Evolutionary conservation across 2,888 invertebrate genomes (phyloP), one percentile per base, ranked within the genome.

Genomic region (Melolontha melolontha): DNA sequence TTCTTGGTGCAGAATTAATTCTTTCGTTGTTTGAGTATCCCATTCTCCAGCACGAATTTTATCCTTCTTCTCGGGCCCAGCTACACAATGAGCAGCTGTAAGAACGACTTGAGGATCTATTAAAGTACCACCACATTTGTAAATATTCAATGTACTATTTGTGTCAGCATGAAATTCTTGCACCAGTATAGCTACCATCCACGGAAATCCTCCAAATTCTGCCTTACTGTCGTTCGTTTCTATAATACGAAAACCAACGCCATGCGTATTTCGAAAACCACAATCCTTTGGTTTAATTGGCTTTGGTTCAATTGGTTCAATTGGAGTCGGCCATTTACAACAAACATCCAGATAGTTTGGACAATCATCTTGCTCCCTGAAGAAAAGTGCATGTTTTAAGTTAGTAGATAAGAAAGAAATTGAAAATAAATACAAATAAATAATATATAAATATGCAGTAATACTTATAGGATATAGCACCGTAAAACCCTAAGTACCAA

Each of bases 111-210:
- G 84, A 0, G 89, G 90, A 71, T 93, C 91, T 72, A 95, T 92
- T 6, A 95, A 83, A 0, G 94, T 89, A 0, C 93, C 95, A 0
- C 95, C 95, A 44, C 94, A 94, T 14, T 91, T 86, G 81, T 93
- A 0, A 11, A 49, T 12, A 12, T 22, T 49, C 12, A 49, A 12
- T 1, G 5, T 0, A 81, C 82, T 42, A 81, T 81, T 10, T 86
- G 84, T 69, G 92, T 81, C 27, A 93, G 84, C 0, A 92, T 92
- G 0, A 91, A 34, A 34, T 34, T 34, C 10, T 34, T 89, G 90
- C 93, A 92, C 94, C 94, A 94, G 0, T 93, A 93, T 79, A 92
- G 93, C 81, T 94, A 93, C 0, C 89, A 93, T 72, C 90, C 93
- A 94, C 0, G 94, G 94, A 76, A 92, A 94, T 84, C 94, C 94